Conservation (phyloP, 1,140 invertebrate species). For the Drosophila willistoni region DNA sequence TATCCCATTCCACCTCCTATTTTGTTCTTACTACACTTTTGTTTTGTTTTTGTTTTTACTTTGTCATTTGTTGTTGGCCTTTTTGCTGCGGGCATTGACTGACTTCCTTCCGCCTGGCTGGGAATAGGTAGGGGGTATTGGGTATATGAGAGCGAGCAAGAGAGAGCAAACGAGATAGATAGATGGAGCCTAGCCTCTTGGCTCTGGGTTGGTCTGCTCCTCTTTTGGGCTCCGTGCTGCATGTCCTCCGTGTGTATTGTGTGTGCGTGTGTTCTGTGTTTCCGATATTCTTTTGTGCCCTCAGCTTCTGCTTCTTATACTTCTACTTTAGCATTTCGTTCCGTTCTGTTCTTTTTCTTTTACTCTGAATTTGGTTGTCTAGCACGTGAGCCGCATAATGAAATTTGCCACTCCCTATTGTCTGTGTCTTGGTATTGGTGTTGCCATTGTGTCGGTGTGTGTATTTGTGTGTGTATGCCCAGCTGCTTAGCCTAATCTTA, state of each 20-base stretch:
- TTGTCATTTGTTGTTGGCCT: slow-evolving; percentile 65
- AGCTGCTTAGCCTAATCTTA: slow-evolving; percentile 81
- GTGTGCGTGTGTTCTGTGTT: slow-evolving; percentile 45
- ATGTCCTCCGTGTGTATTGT: slow-evolving; percentile 20
- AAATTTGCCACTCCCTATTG: slow-evolving; percentile 73
- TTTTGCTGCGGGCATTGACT: slow-evolving; percentile 78
- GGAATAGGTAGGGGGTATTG: slow-evolving; percentile 3
- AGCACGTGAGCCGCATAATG: slow-evolving; percentile 81
- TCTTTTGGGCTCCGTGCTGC: slow-evolving; percentile 10
- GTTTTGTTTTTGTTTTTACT: slow-evolving; percentile 74
- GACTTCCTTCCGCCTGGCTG: slow-evolving; percentile 64
- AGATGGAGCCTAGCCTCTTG: slow-evolving; percentile 50
- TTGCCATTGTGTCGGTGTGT: slow-evolving; percentile 24
- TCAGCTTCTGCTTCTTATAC: slow-evolving; percentile 25
- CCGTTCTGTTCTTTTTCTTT: slow-evolving; percentile 52
- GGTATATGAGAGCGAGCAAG: neutral
- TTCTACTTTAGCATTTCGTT: slow-evolving; percentile 6
- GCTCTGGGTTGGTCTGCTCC: slow-evolving; percentile 34
- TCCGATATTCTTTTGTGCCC: slow-evolving; percentile 61
- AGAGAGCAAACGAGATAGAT: slow-evolving; percentile 21
- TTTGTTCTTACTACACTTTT: slow-evolving; percentile 20
- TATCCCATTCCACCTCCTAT: neutral
- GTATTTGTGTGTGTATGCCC: slow-evolving; percentile 56
- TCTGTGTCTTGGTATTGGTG: slow-evolving; percentile 33
- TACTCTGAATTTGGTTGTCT: slow-evolving; percentile 82